Base-by-base conservation (phyloP, 2,113 vertebrate species). In the Cercopithecus mona region DNA sequence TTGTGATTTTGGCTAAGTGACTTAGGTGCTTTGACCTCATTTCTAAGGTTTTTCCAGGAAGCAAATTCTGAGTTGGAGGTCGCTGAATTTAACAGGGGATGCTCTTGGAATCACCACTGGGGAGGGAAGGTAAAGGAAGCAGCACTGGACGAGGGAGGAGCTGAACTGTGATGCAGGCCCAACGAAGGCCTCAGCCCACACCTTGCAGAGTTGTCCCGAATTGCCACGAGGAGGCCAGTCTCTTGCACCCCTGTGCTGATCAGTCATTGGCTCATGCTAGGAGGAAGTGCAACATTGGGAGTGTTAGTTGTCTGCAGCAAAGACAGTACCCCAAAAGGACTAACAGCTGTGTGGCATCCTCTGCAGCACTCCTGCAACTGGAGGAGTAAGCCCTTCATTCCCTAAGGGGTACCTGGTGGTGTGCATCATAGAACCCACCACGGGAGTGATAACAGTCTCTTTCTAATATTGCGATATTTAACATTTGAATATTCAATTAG, bases 51-150 rank as follows among this genome's bases (percentile, higher is more conserved):
- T 13, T 13, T 48, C 57, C 80, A 57, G 59, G 55, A 73, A 72
- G 40, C 23, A 73, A 25, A 22, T 68, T 52, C 32, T 45, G 59
- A 78, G 70, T 20, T 45, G 57, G 43, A 52, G 68, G 20, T 25
- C 8, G 12, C 3, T 18, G 35, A 9, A 7, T 18, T 3, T 35
- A 17, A 22, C 8, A 12, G 45, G 75, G 61, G 22, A 3, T 61
- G 27, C 1, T 5, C 2, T 10, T 38, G 64, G 64, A 9, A 3
- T 38, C 30, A 38, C 5, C 9, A 1, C 10, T 25, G 40, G 76
- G 64, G 18, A 48, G 25, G 35, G 8, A 27, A 32, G n/a, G 27
- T 16, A 18, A 25, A 35, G 73, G 30, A 76, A 22, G 81, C 20
- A 25, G 38, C 7, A 7, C 1, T 5, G 50, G 27, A 9, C 9